Evolutionary conservation across 2,113 vertebrate species (phyloP), one percentile per base, ranked within the genome.

Genomic region (Megaceryle torquata): DNA sequence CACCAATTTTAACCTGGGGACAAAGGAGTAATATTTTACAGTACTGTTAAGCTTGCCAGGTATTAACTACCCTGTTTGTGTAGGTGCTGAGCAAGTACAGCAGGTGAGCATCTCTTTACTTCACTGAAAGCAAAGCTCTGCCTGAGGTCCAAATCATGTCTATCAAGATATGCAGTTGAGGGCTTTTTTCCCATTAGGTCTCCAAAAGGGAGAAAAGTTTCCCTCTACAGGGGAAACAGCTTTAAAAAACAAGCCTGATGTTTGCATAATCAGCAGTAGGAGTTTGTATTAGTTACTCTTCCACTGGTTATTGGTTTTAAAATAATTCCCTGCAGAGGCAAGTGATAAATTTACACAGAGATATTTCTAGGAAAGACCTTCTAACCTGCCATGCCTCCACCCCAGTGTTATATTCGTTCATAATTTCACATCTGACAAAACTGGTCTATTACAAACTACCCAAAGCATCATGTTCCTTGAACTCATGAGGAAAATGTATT

Each of bases 361-460:
- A 13, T 53, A 51, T 53, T 87, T 57, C 33, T 82, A 67, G 24
- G 74, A 87, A 74, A 74, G 26, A 8, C 13, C 3, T 67, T 43
- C 15, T 67, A 20, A 19, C 46, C 11, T 14, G 7, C 18, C 21
- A 6, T 28, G 3, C 1, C 20, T 4, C 18, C 5, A 1, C 18
- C 3, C 15, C 6, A 59, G 2, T 35, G 5, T 44, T 63, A 48
- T 8, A 33, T 31, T 80, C 13, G 70, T 53, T 79, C 41, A 57
- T 67, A 59, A 33, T 39, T 75, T 67, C n/a, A 48, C 29, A 17
- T 26, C 11, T 74, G 19, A 48, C 41, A 61, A 74, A 64, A 81
- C 4, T 10, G 13, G 15, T 19, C 13, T 43, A 7, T 61, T 82
- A 48, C 13, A 65, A 81, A 61, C 17, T 44, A 39, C 6, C 2